Evolutionary conservation across 2,888 invertebrate species (phyloP).

Genomic region (Masnerella sp.): DNA sequence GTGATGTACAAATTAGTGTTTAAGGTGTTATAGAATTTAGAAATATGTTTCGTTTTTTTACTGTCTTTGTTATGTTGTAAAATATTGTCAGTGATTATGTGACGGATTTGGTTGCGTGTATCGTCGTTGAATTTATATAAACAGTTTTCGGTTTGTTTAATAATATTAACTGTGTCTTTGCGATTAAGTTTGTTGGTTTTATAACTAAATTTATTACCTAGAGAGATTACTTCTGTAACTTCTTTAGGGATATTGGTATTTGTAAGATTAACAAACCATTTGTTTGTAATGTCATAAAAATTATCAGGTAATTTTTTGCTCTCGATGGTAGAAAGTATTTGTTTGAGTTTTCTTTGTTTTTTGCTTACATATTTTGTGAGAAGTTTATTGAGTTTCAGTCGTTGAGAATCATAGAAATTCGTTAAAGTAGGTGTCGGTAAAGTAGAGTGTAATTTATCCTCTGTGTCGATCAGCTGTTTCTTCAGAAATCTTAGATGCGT

Average conservation of each 20-base stretch:
- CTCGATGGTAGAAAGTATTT: neutral
- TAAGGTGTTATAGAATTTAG: neutral
- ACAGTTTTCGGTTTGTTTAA: neutral
- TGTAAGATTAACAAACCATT: slow-evolving; percentile 9
- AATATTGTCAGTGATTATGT: neutral
- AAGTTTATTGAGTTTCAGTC: neutral
- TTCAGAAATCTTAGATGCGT: neutral
- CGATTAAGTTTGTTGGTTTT: neutral
- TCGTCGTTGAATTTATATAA: neutral
- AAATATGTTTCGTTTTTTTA: slow-evolving; percentile 4
- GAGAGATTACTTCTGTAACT: neutral
- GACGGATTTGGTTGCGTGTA: neutral
- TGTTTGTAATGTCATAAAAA: neutral
- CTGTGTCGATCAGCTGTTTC: neutral
- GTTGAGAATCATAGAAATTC: neutral
- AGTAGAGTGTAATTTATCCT: neutral
- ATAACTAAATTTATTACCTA: slow-evolving; percentile 10
- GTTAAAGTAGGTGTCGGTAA: neutral
- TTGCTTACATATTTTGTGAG: neutral
- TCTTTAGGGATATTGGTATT: neutral
- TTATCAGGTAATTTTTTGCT: neutral
- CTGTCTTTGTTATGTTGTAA: neutral
- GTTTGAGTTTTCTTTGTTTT: slow-evolving; percentile 1
- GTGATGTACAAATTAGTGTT: neutral
- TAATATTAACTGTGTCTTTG: neutral